Evolutionary conservation across 2,113 vertebrate genomes (phyloP).

Genomic region (Lipophrys pholis): DNA sequence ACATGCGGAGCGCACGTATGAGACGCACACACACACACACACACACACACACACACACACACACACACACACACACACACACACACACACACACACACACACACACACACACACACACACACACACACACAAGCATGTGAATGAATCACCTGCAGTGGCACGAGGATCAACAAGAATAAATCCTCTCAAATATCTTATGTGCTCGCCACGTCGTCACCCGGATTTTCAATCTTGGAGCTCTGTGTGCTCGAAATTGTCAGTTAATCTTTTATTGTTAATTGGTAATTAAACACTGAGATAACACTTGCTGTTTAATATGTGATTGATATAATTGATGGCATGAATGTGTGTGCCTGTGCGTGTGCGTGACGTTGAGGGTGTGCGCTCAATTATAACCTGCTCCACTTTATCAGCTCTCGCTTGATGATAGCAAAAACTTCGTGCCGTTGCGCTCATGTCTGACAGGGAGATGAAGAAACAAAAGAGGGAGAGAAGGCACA

Average conservation of each 20-base stretch:
- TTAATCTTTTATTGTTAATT: constrained; percentile 76
- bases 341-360: constrained; percentile 30
- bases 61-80: constrained; percentile 3
- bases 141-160: constrained; percentile 6
- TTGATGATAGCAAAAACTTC: constrained; percentile 31
- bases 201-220: constrained; percentile 28
- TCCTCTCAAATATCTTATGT: constrained; percentile 57
- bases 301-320: constrained; percentile 57
- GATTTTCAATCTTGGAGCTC: constrained; percentile 43
- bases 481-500: neutral
- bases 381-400: constrained; percentile 28
- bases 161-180: constrained; percentile 35
- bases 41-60: constrained; percentile 3
- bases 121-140: neutral
- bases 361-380: neutral
- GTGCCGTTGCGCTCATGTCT: constrained; percentile 17
- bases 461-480: constrained; percentile 18
- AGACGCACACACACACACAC: constrained; percentile 9
- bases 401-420: constrained; percentile 32
- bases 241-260: constrained; percentile 54
- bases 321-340: constrained; percentile 62
- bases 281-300: constrained; percentile 71
- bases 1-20: neutral
- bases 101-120: constrained; percentile 3
- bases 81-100: constrained; percentile 3